Evolutionary conservation across 2,113 vertebrate genomes (phyloP), one percentile per base, ranked within the genome.

Genomic region (Nibea coibor): DNA sequence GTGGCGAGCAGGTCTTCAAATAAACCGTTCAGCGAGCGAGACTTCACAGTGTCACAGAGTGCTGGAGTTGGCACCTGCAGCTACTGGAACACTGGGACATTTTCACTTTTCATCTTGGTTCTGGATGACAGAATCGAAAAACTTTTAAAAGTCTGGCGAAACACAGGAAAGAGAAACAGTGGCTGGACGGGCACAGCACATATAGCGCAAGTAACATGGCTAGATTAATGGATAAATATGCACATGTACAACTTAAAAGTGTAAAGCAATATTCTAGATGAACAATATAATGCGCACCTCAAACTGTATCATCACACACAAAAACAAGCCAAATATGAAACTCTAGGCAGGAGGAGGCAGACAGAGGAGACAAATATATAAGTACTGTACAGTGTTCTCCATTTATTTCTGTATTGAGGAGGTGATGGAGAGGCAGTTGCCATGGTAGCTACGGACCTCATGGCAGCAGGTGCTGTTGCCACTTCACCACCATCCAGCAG

Each of bases 361-460:
- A 67, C 39, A 48, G 58, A 12, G 42, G n/a, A 69, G 57, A 54
- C 58, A 77, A 69, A 43, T 72, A 72, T 45, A 64, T 67, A 61
- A 80, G 74, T 83, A 45, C 53, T 70, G 47, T 63, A 53, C 35
- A 24, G 20, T 63, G 47, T 47, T 72, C 19, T 67, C 22, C 26
- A 75, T 45, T 69, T 64, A 45, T 72, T 54, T 76, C 39, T 83
- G 47, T 78, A 43, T 20, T 64, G 62, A 56, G n/a, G 24, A 63
- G 20, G 77, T 86, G 82, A 86, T 72, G 35, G 78, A 83, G 85
- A 92, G 70, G 83, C 85, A 86, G 92, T 93, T 92, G 89, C 89
- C 88, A 90, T 91, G 92, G 92, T 67, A 91, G 84, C 90, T 45
- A 67, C 14, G 15, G 80, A 75, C 75, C 78, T 74, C 62, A 74